phyloP scores from a whole-genome alignment of 2,888 invertebrate genomes.

The Cryptocheilus praepositus region DNA sequence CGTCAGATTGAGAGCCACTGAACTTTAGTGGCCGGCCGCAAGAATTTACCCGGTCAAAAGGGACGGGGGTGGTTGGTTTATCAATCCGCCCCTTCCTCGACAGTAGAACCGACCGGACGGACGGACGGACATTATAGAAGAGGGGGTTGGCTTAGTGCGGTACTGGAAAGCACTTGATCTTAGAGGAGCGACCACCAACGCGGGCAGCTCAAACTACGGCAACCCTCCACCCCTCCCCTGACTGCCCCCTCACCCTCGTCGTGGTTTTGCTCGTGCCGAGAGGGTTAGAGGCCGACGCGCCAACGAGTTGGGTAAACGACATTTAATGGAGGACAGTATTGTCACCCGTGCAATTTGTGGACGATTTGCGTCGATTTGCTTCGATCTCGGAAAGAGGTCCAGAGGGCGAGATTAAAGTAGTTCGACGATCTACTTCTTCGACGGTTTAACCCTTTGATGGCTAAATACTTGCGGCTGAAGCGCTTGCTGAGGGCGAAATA shows the following conservation, averaged over 20 bases:
- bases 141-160: conserved; percentile 52
- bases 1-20: conserved; percentile 51
- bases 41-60: conserved; percentile 68
- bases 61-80: conserved; percentile 65
- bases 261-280: conserved; percentile 64
- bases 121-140: conserved; percentile 30
- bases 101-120: conserved; percentile 57
- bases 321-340: conserved; percentile 67
- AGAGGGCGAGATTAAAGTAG: background rate
- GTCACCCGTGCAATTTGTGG: conserved; percentile 37
- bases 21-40: conserved; percentile 65
- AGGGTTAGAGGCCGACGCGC: conserved; percentile 64
- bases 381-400: background rate
- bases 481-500: too few species aligned
- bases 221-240: conserved; percentile 42
- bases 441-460: too few species aligned
- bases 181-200: conserved; percentile 66
- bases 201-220: conserved; percentile 67
- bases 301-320: conserved; percentile 68
- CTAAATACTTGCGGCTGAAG: too few species aligned
- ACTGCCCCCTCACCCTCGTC: conserved; percentile 32
- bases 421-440: background rate
- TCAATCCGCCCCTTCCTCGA: conserved; percentile 65
- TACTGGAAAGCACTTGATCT: conserved; percentile 71
- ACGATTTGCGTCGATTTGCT: conserved; percentile 19